Base-by-base conservation (phyloP, 2,888 invertebrate species). In the Sipha maydis region DNA sequence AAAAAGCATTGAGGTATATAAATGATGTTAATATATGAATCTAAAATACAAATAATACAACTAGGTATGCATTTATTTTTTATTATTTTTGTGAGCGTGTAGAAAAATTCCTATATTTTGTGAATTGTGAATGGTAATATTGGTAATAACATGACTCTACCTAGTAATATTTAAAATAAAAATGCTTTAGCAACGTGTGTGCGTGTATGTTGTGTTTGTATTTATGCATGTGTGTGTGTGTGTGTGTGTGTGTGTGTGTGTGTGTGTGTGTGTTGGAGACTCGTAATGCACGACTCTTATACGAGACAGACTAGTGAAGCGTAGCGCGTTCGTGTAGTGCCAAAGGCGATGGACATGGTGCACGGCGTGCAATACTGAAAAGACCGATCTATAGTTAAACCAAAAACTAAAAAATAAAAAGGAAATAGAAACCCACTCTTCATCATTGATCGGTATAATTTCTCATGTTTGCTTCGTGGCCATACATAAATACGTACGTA, bases 301-400 rank as follows among this genome's bases (percentile, higher is more conserved):
- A 77, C 41, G 77, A 85, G 77, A 85, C 41, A 80, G 80, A 88
- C 86, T 56, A 75, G 61, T 54, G 86, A 80, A 88, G 80, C 86
- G 86, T 88, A 80, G 73, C 86, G 75, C 61, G 41, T 88, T 88
- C 86, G 86, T 88, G 86, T 86, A 75, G 41, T 19, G 86, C 86
- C 67, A 88, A 88, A 61, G 80, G 86, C 86, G 80, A 88, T 71
- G 71, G 31, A 77, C 85, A 41, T 9, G 41, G 41, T 9, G 56
- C 56, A 25, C 54, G 73, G 34, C 86, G 86, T 86, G 86, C 86
- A 75, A 56, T n/a, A 69, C 85, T 86, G 54, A 88, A 80, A 88
- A 56, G 61, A 88, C 80, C 41, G 61, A 88, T 88, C 86, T 80
- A 82, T 88, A 88, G 69, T 11, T 78, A 76, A 79, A 71, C 75